A percentile compares a stretch with the other conserved stretches of the same genome.
phyloP scores from a whole-genome alignment of 2,113 vertebrate species.

The Salvelinus fontinalis region DNA sequence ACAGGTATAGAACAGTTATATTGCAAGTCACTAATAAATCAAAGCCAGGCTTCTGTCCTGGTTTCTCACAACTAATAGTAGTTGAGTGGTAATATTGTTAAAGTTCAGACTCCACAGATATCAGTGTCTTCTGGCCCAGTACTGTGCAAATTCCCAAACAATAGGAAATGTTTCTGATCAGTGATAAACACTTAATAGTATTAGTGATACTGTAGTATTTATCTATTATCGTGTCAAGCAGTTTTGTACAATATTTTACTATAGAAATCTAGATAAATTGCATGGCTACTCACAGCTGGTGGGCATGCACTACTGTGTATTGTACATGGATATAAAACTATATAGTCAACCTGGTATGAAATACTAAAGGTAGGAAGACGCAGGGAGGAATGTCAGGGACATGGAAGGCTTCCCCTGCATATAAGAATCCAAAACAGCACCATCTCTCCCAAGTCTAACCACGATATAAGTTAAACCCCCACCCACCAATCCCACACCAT shows the following conservation, averaged over 20 bases:
- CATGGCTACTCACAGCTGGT: slow-evolving; percentile 84
- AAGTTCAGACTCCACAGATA: neutral
- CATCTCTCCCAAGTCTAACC: neutral
- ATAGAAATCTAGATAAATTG: slow-evolving; percentile 82
- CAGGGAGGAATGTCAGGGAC: slow-evolving; percentile 18
- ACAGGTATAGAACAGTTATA: slow-evolving; percentile 43
- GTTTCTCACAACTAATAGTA: neutral
- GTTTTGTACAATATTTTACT: slow-evolving; percentile 85
- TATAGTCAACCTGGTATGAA: slow-evolving; percentile 69
- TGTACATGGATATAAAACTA: slow-evolving; percentile 79
- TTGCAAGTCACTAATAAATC: slow-evolving; percentile 36
- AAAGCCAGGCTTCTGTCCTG: neutral
- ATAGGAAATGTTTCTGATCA: slow-evolving; percentile 52
- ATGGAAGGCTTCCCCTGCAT: neutral
- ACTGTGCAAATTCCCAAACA: slow-evolving; percentile 78
- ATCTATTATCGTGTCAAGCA: slow-evolving; percentile 63
- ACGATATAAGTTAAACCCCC: no score
- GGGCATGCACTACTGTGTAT: slow-evolving; percentile 87
- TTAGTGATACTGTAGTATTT: slow-evolving; percentile 69
- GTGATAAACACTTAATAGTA: slow-evolving; percentile 47
- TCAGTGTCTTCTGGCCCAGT: slow-evolving; percentile 53
- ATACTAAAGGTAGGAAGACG: no score
- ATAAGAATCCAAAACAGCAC: neutral
- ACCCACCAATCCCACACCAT: neutral
- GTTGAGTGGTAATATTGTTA: neutral